These are phyloP conservation scores for Pan troglodytes DNA, from an alignment of 2,113 vertebrate genomes.

Conservation along the genomic window DNA sequence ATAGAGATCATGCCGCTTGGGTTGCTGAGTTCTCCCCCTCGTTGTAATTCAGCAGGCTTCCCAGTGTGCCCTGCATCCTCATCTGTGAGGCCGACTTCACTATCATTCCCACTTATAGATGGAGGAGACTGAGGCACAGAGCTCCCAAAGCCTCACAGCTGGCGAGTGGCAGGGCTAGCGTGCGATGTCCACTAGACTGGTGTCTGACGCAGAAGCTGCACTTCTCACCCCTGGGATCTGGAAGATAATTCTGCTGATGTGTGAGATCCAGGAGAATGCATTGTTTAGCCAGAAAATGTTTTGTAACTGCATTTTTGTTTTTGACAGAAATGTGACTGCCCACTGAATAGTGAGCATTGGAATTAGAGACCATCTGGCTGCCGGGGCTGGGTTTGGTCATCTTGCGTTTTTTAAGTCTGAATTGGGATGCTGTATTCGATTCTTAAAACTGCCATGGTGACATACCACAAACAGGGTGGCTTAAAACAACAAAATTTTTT, in stretches of 20 bases:
- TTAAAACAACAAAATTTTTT: not conserved
- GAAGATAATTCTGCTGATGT: not conserved
- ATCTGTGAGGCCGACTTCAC: not conserved
- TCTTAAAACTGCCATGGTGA: not conserved
- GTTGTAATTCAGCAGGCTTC: not conserved
- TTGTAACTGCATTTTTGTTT: not conserved
- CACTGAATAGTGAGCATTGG: not conserved
- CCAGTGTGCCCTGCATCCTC: accelerated
- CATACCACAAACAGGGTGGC: not conserved
- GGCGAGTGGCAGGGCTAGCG: not conserved
- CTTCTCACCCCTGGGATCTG: no score
- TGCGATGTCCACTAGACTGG: not conserved
- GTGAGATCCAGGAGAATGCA: not conserved
- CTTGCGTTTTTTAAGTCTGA: not conserved
- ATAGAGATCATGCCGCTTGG: accelerated
- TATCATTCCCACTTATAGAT: not conserved
- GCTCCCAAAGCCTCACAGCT: not conserved
- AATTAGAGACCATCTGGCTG: not conserved
- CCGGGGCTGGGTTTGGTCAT: not conserved
- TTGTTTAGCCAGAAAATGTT: not conserved
- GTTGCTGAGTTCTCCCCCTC: no score
- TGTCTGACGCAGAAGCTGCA: not conserved
- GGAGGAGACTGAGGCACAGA: not conserved
- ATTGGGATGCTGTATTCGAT: not conserved
- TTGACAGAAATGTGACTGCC: not conserved